Conservation (phyloP, 53 echinoderm and acorn worm species). For the Zoroaster sp. region DNA sequence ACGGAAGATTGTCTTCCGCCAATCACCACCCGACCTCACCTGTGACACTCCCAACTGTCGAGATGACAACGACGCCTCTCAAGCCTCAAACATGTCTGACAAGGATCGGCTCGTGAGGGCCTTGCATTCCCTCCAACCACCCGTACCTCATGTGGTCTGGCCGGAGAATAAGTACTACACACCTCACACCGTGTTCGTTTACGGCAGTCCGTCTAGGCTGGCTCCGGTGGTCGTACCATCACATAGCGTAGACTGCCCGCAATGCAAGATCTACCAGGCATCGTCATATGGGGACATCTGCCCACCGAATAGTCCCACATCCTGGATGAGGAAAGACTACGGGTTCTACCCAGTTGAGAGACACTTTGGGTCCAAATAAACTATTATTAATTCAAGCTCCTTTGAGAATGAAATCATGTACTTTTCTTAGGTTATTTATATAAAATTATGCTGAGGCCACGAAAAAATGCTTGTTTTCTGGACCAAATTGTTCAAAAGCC, state of each 20-base stretch:
- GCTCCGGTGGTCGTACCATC: slow-evolving; percentile 81
- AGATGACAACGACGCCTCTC: neutral
- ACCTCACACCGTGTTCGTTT: slow-evolving; percentile 76
- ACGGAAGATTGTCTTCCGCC: slow-evolving; percentile 8
- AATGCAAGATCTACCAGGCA: slow-evolving; percentile 73
- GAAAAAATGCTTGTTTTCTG: too few relatives aligned
- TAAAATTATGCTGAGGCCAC: too few relatives aligned
- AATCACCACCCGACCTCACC: neutral
- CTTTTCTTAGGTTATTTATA: too few relatives aligned
- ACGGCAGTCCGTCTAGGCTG: slow-evolving; percentile 81
- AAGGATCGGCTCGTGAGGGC: slow-evolving; percentile 15
- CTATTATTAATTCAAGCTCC: too few relatives aligned
- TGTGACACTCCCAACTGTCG: slow-evolving; percentile 23
- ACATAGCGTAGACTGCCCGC: slow-evolving; percentile 87
- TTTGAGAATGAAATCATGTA: too few relatives aligned
- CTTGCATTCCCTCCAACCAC: slow-evolving; percentile 54
- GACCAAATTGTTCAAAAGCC: too few relatives aligned
- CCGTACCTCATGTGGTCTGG: slow-evolving; percentile 85
- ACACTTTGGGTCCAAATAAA: slow-evolving; percentile 32
- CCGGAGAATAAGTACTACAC: slow-evolving; percentile 75
- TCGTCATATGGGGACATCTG: slow-evolving; percentile 68
- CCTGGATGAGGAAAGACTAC: slow-evolving; percentile 70
- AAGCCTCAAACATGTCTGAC: neutral
- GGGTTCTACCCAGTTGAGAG: slow-evolving; percentile 90
- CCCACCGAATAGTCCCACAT: slow-evolving; percentile 89